Conservation (phyloP, 1,140 invertebrate species). For the Apocrypta bakeri region DNA sequence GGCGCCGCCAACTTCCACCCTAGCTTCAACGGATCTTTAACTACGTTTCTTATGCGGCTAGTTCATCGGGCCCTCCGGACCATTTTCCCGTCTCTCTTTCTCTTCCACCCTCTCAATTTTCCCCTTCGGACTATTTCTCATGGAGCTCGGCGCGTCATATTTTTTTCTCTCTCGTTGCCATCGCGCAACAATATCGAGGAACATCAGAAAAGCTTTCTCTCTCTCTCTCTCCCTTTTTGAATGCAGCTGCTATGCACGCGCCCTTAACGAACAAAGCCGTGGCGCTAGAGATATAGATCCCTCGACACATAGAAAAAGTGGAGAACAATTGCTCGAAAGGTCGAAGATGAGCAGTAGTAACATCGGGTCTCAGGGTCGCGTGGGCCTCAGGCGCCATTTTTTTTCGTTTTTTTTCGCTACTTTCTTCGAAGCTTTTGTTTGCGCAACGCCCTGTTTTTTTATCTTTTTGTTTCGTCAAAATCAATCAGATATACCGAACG, state of each 20-base stretch:
- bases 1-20: constrained; percentile 26
- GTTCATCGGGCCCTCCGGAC: background rate
- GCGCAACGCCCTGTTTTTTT: background rate
- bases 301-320: constrained; percentile 1
- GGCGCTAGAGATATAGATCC: background rate
- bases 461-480: constrained; percentile 53
- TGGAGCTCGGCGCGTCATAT: background rate
- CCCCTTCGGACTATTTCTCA: background rate
- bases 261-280: constrained; percentile 16
- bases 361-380: background rate
- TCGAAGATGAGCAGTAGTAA: constrained; percentile 6
- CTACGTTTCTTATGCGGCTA: background rate
- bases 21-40: constrained; percentile 14
- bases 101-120: background rate
- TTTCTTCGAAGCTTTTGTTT: background rate
- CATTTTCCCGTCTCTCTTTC: background rate
- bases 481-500: constrained; percentile 48
- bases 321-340: constrained; percentile 33
- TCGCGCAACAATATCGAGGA: background rate
- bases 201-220: background rate
- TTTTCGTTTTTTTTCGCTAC: background rate
- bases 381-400: background rate
- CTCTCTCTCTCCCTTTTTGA: background rate
- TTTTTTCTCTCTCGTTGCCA: no score
- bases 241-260: background rate